Conservation (phyloP, 2,113 vertebrate species). For the Chunga burmeisteri region DNA sequence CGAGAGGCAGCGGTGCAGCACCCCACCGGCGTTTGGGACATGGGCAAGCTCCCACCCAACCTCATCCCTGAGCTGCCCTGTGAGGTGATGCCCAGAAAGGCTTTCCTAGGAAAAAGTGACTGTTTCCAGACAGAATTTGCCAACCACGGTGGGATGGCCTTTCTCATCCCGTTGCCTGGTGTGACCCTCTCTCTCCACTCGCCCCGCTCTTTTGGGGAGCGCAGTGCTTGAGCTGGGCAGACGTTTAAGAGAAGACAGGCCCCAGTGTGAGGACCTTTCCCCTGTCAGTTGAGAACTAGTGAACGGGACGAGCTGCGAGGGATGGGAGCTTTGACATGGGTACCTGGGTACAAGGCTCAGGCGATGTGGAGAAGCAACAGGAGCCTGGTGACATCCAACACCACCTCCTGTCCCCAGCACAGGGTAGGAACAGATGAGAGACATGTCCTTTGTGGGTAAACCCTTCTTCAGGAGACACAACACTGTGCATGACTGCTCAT, state of each 20-base stretch:
- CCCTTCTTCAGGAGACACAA: neutral
- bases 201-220: neutral
- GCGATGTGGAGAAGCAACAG: neutral
- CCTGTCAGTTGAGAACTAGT: neutral
- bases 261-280: neutral
- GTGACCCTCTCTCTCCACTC: neutral
- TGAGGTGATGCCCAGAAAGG: neutral
- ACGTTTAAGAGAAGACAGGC: neutral
- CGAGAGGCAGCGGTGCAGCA: neutral
- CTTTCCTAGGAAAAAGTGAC: neutral
- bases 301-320: neutral
- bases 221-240: neutral
- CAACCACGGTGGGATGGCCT: neutral
- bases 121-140: neutral
- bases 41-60: neutral
- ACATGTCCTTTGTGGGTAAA: neutral
- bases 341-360: neutral
- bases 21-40: neutral
- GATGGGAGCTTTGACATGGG: neutral
- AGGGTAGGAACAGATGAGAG: neutral
- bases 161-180: neutral
- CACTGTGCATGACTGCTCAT: neutral
- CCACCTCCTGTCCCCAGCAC: neutral
- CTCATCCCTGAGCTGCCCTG: neutral
- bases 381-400: neutral